Evolutionary conservation across 2,797 vertebrate species (phyloP), one percentile per base, ranked within the genome.

Genomic region (Lateolabrax maculatus): DNA sequence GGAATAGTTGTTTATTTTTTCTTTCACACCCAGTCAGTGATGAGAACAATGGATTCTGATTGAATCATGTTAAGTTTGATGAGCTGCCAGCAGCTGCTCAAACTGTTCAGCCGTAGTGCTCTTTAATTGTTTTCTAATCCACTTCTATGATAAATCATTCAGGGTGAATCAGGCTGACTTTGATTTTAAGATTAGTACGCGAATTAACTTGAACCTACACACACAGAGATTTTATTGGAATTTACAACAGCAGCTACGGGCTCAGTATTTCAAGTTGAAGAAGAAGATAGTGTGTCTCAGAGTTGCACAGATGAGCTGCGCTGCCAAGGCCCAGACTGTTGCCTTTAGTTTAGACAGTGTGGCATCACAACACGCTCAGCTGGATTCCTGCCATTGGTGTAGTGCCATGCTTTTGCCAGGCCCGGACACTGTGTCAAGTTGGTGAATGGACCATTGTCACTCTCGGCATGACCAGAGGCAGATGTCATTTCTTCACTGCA

Each of bases 391-490:
- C 79, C 75, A 57, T 9, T 87, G 89, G 84, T 82, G 18, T 12
- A 3, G 21, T 52, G 86, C 87, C 82, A 64, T 1, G 48, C 58
- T 75, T 62, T 84, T 74, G 79, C 77, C 78, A 36, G 83, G 72
- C 81, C 52, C 2, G 39, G 79, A 86, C 79, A 51, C 84, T 77
- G 87, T 87, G 90, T 88, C 86, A 66, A 83, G 81, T 65, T 71
- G 68, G 60, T 93, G 88, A 94, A 93, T 86, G 87, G 77, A 72
- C 89, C 87, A 90, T 93, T 94, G 94, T 94, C 88, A 75, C 81
- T 82, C 78, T 77, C 77, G 21, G 88, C 88, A 25, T 87, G 87
- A 85, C 86, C 82, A 69, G 53, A 81, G 84, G 87, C 79, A 87
- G 86, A 89, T 90, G 89, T 90, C 76, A 86, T 79, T 84, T 87